Base-by-base conservation (phyloP, 2,888 invertebrate species). In the Dolichomitus sp. region DNA sequence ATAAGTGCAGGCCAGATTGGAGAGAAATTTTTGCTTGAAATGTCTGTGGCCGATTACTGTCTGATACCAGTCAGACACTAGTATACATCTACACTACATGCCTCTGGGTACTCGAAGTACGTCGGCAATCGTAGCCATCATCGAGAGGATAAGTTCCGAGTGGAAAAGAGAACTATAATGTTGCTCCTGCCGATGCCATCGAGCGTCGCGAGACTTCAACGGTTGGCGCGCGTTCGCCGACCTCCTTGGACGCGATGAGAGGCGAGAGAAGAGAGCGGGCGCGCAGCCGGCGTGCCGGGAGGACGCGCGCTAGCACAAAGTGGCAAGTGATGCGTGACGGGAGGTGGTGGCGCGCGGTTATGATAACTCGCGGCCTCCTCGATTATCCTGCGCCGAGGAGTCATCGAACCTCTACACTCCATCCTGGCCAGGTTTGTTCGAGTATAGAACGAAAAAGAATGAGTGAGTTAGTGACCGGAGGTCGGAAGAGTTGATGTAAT, bases 251-350 rank as follows among this genome's bases (percentile, higher is more conserved):
- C 33, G 65, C 54, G 57, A 75, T 17, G 27, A 50, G 19, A 63
- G 50, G 23, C 37, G 33, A 37, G 61, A 40, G 30, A 61, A 14
- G 48, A 19, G 40, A 37, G 68, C n/a, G 52, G 30, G 54, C 40
- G 54, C 40, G 52, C 45, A 45, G 57, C 12, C 45, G n/a, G 76
- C 68, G 68, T 40, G 54, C 57, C 68, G 66, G 37, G 40, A 57
- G 63, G 17, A 27, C 72, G 54, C 76, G 66, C 76, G 54, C 72
- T 70, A 74, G 85, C 88, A 90, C 88, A 89, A 89, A 89, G 89
- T 87, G 87, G 85, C 87, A 85, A 89, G 87, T 89, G 89, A 88
- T 89, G 90, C 90, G 89, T 88, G 88, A 89, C 89, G 88, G 84
- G 86, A 83, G 87, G 88, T 86, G 88, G 87, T 86, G 87, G 88